Evolutionary conservation across 2,888 invertebrate genomes (phyloP).

Genomic region (Mesorhabditis sp.): DNA sequence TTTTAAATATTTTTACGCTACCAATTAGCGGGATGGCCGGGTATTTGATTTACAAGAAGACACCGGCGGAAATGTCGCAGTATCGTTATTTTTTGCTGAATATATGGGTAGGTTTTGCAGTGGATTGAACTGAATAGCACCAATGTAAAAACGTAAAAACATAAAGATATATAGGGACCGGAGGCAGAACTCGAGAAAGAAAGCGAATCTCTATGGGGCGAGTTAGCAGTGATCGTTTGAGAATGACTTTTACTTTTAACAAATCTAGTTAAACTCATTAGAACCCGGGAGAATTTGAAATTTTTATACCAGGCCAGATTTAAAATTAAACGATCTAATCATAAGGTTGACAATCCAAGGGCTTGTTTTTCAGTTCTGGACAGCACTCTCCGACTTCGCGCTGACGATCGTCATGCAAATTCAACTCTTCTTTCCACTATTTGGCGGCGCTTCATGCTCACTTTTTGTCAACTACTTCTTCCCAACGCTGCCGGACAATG

Average conservation of each 20-base stretch:
- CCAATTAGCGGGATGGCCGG: conserved; percentile 2
- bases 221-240: too few relatives aligned
- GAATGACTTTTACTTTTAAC: too few relatives aligned
- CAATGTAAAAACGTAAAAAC: too few relatives aligned
- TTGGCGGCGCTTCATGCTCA: background rate
- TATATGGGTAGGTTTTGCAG: background rate
- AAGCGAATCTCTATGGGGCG: too few relatives aligned
- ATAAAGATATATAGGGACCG: too few relatives aligned
- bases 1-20: background rate
- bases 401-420: background rate
- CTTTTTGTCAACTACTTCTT: background rate
- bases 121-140: background rate
- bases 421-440: conserved; percentile 3
- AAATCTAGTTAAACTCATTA: too few relatives aligned
- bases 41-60: background rate
- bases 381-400: background rate
- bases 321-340: too few relatives aligned
- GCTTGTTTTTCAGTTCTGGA: background rate
- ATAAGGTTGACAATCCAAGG: too few relatives aligned
- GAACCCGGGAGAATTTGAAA: too few relatives aligned
- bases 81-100: conserved; percentile 1
- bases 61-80: background rate
- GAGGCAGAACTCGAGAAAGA: too few relatives aligned
- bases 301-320: too few relatives aligned
- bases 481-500: background rate